A percentile compares a stretch with the other conserved stretches of the same genome.
Evolutionary conservation across 2,888 invertebrate genomes (phyloP).

Genomic region (Eupsilia transversa): DNA sequence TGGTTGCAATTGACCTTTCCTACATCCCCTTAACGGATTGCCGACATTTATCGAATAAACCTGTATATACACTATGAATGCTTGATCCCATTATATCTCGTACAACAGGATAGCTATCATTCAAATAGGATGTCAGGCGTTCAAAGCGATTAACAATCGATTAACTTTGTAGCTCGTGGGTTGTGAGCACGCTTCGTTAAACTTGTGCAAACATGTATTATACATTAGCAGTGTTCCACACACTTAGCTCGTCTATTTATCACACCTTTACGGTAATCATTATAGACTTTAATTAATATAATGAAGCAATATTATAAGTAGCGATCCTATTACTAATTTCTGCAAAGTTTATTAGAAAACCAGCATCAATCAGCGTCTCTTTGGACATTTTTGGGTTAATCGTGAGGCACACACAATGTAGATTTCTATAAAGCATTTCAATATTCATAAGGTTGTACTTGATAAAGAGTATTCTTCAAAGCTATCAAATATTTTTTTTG

Average conservation of each 20-base stretch:
- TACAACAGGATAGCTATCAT: not conserved
- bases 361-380: not conserved
- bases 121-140: not conserved
- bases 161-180: slow-evolving; percentile 6
- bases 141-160: slow-evolving; percentile 10
- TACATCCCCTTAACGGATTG: too few species aligned
- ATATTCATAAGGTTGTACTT: too few species aligned
- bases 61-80: not conserved
- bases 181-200: slow-evolving; percentile 7
- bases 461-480: too few species aligned
- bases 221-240: not conserved
- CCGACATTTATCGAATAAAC: not conserved
- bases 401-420: too few species aligned
- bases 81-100: not conserved
- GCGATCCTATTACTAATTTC: not conserved
- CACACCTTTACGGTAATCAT: not conserved
- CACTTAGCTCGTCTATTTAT: not conserved
- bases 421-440: too few species aligned
- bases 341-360: not conserved
- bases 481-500: too few species aligned
- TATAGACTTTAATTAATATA: not conserved
- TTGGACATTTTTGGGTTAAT: too few species aligned
- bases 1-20: too few species aligned
- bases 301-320: not conserved
- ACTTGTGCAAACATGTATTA: slow-evolving; percentile 9